Percentiles rank a stretch among this genome's conserved stretches.
Conservation (phyloP, 1,140 invertebrate genomes). For the Bicyclus anynana region DNA sequence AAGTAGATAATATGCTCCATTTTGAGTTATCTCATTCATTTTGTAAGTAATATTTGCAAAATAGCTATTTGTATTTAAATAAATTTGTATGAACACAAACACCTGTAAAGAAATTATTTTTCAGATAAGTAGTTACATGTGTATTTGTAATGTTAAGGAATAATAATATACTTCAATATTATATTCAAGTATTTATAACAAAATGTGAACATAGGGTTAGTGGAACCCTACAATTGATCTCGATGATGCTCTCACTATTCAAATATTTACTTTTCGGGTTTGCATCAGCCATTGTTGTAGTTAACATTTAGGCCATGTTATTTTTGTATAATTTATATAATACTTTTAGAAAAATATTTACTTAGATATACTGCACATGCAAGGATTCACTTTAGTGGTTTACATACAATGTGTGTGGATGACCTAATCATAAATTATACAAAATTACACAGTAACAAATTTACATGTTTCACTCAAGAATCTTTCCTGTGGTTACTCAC, state of each 20-base stretch:
- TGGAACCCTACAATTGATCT: slow-evolving; percentile 42
- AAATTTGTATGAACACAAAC: not conserved
- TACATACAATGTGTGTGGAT: too few species aligned
- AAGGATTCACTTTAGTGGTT: too few species aligned
- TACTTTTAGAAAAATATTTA: not conserved
- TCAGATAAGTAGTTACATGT: not conserved
- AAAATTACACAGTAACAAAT: too few species aligned
- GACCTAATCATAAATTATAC: too few species aligned
- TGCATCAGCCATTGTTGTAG: slow-evolving; percentile 46
- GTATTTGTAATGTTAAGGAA: not conserved
- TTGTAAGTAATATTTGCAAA: not conserved
- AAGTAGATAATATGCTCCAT: not conserved
- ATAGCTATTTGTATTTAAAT: not conserved
- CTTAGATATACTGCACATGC: too few species aligned
- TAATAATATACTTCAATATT: not conserved
- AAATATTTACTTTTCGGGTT: slow-evolving; percentile 34
- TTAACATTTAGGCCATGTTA: slow-evolving; percentile 19
- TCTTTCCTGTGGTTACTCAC: too few species aligned
- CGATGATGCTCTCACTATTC: slow-evolving; percentile 62
- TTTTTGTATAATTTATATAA: slow-evolving; percentile 6
- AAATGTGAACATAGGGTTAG: not conserved
- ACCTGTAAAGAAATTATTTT: not conserved
- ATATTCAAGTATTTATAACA: not conserved
- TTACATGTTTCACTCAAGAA: too few species aligned
- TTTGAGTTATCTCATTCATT: not conserved